phyloP scores from a whole-genome alignment of 2,888 invertebrate genomes.

The Tipula confusa region DNA sequence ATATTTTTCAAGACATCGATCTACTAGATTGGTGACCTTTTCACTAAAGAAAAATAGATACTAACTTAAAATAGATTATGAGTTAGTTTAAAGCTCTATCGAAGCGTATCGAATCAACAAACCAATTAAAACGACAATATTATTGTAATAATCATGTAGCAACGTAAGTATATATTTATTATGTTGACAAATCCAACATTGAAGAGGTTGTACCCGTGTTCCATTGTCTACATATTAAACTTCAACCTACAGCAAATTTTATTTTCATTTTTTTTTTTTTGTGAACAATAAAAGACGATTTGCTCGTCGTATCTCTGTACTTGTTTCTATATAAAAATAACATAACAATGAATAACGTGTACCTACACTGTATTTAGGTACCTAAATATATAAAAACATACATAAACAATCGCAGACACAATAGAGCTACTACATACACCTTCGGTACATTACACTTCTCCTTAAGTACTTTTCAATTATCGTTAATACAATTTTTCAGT shows the following conservation, averaged over 20 bases:
- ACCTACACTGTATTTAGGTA: not conserved
- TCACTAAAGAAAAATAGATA: no score
- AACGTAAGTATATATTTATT: no score
- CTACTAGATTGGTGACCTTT: no score
- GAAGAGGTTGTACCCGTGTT: no score
- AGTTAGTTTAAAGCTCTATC: no score
- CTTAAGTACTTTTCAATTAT: constrained; percentile 16
- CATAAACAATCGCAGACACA: not conserved
- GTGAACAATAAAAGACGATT: not conserved
- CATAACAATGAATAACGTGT: not conserved
- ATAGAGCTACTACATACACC: constrained; percentile 14
- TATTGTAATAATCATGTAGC: no score
- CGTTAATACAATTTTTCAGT: constrained; percentile 20
- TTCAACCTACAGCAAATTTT: not conserved
- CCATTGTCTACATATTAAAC: not conserved
- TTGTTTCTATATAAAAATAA: not conserved
- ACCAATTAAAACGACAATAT: no score
- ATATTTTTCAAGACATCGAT: no score
- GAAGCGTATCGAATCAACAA: no score
- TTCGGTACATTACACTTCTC: not conserved
- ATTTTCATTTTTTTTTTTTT: not conserved
- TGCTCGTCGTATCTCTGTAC: not conserved
- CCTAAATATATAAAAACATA: not conserved
- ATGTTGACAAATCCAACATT: no score
- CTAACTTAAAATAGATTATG: no score